Evolutionary conservation across 2,797 vertebrate genomes (phyloP).

Genomic region (Centroberyx gerrardi): DNA sequence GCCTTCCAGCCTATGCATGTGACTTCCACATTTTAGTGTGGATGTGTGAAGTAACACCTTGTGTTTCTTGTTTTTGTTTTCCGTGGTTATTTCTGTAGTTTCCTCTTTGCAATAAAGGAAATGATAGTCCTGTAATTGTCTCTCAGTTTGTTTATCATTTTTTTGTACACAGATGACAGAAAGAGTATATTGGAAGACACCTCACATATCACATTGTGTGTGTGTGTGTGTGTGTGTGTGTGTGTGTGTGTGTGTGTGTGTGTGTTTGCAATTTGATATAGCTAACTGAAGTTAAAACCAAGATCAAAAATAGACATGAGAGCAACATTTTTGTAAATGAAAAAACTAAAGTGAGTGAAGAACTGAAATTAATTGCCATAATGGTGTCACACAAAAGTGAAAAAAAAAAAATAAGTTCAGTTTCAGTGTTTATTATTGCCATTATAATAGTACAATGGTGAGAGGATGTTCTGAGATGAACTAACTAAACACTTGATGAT

Average conservation of each 20-base stretch:
- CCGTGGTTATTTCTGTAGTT: background rate
- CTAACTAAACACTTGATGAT: too few species aligned
- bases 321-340: background rate
- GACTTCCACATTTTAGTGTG: background rate
- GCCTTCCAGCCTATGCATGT: slow-evolving; percentile 12
- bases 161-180: background rate
- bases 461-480: too few species aligned
- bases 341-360: background rate
- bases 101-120: slow-evolving; percentile 43
- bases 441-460: background rate
- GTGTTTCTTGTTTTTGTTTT: slow-evolving; percentile 4
- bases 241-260: background rate
- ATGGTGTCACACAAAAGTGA: background rate
- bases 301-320: background rate
- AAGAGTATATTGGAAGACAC: background rate
- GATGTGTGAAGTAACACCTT: slow-evolving; percentile 6
- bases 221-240: background rate
- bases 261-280: background rate
- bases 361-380: background rate
- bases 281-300: background rate
- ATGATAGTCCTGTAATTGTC: slow-evolving; percentile 2
- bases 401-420: background rate
- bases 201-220: background rate
- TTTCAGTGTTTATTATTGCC: background rate
- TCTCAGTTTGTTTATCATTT: slow-evolving; percentile 12